Base-by-base conservation (phyloP, 1,140 invertebrate genomes). In the Leptinotarsa lineolata region DNA sequence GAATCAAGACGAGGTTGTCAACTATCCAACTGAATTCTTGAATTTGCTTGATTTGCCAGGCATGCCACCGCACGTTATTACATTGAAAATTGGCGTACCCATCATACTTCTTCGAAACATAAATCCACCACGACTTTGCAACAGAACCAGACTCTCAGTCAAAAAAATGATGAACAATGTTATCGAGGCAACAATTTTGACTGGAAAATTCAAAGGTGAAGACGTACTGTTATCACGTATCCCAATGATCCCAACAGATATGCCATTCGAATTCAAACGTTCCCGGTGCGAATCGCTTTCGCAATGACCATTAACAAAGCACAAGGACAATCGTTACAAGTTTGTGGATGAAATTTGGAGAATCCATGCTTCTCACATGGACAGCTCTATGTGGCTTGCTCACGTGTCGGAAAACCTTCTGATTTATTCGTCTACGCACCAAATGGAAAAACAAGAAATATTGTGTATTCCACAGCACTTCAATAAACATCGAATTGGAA, bases 281-380 rank as follows among this genome's bases (percentile, higher is more conserved):
- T 46, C 45, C 45, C 45, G 5, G 45, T 46, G 5, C 45, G 45
- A 89, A 81, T 87, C 0, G 78, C 81, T 11, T 89, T 86, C 77
- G 85, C 86, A n/a, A 86, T 88, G 80, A 85, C 86, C 11, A 86
- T 88, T 2, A 88, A 89, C 72, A 88, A 88, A 78, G 78, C 84
- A 8, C 87, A 89, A 81, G 87, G 86, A 8, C 87, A 88, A 78
- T 75, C 77, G 39, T 72, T 80, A 75, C 11, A 76, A 64, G 64
- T 79, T 74, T 79, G 69, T 72, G 83, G 83, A 12, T 58, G 86
- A 60, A 39, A 81, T 75, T 80, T 85, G 21, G 48, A 74, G 65
- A 76, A 65, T 30, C 64, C 75, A 58, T 78, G 79, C 72, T 84
- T 83, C 61, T 77, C 78, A 21, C 82, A 84, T 78, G 82, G 83